A percentile compares a stretch with the other conserved stretches of the same genome.
These are phyloP conservation scores for Anthophora plumipes DNA, from an alignment of 2,888 invertebrate genomes.

Conservation along the genomic window DNA sequence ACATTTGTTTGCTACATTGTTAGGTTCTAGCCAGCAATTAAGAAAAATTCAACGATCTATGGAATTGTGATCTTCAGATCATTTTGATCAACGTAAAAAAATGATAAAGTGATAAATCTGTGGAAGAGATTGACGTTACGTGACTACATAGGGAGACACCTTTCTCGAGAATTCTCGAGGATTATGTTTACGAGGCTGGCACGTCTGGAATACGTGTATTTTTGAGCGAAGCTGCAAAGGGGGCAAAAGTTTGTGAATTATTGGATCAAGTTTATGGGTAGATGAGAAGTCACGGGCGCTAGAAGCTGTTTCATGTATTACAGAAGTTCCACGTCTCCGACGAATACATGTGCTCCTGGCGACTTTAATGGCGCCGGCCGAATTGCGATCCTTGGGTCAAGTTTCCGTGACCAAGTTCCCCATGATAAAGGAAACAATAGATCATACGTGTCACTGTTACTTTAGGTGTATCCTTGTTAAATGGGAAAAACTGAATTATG, in stretches of 20 bases:
- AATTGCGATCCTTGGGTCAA: constrained; percentile 7
- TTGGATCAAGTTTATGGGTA: constrained; percentile 30
- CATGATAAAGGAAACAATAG: neutral
- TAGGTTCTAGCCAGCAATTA: too few species aligned
- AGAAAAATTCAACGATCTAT: too few species aligned
- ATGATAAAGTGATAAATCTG: too few species aligned
- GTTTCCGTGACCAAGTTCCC: neutral
- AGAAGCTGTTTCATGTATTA: constrained; percentile 19
- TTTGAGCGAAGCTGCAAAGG: neutral
- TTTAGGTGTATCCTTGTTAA: too few species aligned
- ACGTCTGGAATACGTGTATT: neutral
- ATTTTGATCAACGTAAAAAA: neutral
- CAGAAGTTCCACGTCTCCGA: neutral
- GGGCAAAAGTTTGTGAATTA: constrained; percentile 14
- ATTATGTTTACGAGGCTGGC: neutral
- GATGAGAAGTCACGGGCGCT: constrained; percentile 12
- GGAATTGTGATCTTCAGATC: too few species aligned
- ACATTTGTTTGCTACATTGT: too few species aligned
- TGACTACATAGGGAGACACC: neutral
- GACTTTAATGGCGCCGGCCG: constrained; percentile 1
- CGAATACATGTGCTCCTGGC: neutral
- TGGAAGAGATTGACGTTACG: constrained; percentile 5
- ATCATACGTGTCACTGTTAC: neutral
- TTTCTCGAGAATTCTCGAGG: neutral
- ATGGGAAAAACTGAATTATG: too few species aligned